phyloP scores from a whole-genome alignment of 92 coral and sea anemone species.

The Parazoanthus swiftii region DNA sequence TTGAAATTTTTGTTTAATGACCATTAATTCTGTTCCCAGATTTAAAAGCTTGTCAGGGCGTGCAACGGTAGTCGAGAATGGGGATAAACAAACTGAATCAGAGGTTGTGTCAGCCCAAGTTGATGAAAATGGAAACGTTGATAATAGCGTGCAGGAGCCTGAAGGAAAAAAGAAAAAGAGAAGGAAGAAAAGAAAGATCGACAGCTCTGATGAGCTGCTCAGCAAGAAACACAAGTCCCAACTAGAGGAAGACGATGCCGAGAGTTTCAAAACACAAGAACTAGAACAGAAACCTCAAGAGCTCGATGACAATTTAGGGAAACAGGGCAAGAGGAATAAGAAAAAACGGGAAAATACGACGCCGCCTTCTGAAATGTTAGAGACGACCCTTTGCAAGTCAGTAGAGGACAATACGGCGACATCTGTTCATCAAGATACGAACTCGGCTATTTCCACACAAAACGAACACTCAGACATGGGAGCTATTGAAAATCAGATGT shows the following conservation, averaged over 20 bases:
- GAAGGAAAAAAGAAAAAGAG: constrained; percentile 21
- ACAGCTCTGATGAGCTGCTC: constrained; percentile 3
- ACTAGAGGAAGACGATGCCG: constrained; percentile 14
- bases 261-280: background rate
- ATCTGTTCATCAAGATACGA: background rate
- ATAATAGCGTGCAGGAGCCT: background rate
- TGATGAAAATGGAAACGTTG: background rate
- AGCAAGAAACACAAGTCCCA: constrained; percentile 20
- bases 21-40: background rate
- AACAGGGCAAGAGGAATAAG: constrained; percentile 32
- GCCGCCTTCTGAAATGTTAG: constrained; percentile 7
- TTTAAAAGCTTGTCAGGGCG: background rate
- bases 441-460: background rate
- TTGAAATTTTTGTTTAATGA: background rate
- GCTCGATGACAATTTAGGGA: background rate
- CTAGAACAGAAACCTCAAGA: background rate
- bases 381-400: background rate
- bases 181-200: constrained; percentile 14
- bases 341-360: background rate
- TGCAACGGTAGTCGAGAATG: background rate
- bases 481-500: background rate
- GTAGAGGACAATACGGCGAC: background rate
- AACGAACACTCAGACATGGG: background rate
- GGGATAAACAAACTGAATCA: background rate
- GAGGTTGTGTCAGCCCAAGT: background rate